Conservation (phyloP, 2,113 vertebrate genomes). For the Protobothrops mucrosquamatus region DNA sequence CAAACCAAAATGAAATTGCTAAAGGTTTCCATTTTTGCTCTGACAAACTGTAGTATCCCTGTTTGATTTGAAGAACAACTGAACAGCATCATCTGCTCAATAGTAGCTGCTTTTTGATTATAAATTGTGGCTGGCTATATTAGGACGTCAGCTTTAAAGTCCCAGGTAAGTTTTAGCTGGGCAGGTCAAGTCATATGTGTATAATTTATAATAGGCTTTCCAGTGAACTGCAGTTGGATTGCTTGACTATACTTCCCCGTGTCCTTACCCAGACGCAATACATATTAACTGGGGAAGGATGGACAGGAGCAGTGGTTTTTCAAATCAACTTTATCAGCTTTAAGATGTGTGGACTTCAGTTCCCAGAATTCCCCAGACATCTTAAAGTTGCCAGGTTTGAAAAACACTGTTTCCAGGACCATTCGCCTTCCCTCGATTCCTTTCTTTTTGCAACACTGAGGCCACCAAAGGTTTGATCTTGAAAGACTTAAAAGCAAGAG, state of each 20-base stretch:
- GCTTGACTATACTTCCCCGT: neutral
- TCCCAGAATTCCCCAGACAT: neutral
- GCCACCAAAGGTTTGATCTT: accelerated
- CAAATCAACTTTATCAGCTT: neutral
- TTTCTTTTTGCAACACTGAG: neutral
- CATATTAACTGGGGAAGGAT: neutral
- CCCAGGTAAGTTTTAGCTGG: neutral
- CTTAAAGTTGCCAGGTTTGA: neutral
- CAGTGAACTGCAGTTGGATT: neutral
- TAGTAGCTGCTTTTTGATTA: neutral
- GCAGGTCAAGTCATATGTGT: neutral
- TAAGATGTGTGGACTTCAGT: neutral
- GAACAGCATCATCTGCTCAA: neutral
- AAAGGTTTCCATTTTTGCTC: neutral
- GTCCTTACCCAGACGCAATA: neutral
- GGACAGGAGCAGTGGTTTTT: neutral
- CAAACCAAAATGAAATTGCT: neutral
- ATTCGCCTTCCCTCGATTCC: neutral
- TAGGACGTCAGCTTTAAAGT: neutral
- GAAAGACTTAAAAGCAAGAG: neutral
- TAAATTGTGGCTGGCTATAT: neutral
- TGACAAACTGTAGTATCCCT: neutral
- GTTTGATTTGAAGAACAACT: neutral
- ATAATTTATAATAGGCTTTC: neutral
- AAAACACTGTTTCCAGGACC: neutral